phyloP scores from a whole-genome alignment of 35 echinoderm and acorn worm genomes.

The Diadema setosum region DNA sequence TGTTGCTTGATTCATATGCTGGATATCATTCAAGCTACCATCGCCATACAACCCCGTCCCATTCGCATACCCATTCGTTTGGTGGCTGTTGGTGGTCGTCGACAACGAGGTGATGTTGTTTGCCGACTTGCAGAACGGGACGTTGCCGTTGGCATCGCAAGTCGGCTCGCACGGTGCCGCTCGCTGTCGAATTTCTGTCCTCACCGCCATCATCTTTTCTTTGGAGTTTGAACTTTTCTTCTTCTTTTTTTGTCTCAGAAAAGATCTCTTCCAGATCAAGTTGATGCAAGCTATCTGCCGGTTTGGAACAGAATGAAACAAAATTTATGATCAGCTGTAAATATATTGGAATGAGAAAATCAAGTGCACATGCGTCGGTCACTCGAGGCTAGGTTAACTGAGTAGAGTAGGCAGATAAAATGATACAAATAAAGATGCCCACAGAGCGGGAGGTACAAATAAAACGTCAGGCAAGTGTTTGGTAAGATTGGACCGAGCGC shows the following conservation, averaged over 20 bases:
- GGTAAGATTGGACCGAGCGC: neutral
- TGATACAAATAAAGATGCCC: too few species aligned
- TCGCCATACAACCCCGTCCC: neutral
- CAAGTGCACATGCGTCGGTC: too few species aligned
- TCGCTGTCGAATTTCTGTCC: neutral
- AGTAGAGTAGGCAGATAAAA: too few species aligned
- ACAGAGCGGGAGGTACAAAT: too few species aligned
- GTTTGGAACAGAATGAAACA: neutral
- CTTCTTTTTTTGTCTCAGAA: too few species aligned
- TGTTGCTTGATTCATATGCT: neutral
- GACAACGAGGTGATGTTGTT: neutral
- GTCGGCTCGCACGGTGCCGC: neutral
- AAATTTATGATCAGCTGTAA: too few species aligned
- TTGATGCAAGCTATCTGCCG: neutral
- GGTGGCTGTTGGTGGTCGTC: neutral
- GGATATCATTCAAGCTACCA: neutral
- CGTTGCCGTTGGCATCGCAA: neutral
- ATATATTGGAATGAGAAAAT: too few species aligned
- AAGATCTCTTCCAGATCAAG: too few species aligned
- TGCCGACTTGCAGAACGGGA: neutral
- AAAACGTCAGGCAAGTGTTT: too few species aligned
- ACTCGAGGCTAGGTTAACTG: too few species aligned
- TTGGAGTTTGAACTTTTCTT: too few species aligned
- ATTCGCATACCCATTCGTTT: neutral
- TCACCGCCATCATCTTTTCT: neutral